Conservation (phyloP, 2,797 vertebrate genomes). For the Periparus ater region DNA sequence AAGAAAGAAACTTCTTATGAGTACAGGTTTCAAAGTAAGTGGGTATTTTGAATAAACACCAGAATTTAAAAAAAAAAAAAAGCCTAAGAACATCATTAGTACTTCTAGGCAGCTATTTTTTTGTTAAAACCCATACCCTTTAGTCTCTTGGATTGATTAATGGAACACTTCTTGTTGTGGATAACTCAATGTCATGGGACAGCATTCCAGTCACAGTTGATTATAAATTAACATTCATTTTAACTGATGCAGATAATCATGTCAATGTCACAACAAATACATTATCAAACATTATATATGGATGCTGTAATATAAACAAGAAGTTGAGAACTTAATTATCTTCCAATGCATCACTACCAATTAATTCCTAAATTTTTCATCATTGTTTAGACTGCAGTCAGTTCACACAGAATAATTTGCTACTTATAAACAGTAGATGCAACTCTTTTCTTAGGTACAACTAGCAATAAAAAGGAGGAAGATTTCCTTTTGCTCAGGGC, state of each 20-base stretch:
- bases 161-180: background rate
- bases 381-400: slow-evolving; percentile 1
- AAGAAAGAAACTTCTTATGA: background rate
- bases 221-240: slow-evolving; percentile 27
- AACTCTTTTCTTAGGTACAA: background rate
- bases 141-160: slow-evolving; percentile 11
- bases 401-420: background rate
- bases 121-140: background rate
- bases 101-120: background rate
- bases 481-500: background rate
- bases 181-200: background rate
- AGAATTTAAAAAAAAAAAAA: background rate
- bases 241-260: slow-evolving; percentile 19
- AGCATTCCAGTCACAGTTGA: background rate
- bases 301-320: slow-evolving; percentile 15
- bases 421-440: background rate
- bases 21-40: background rate
- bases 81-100: background rate
- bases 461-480: background rate
- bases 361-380: slow-evolving; percentile 11
- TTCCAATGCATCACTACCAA: background rate
- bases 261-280: slow-evolving; percentile 25
- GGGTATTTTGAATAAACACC: background rate
- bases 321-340: slow-evolving; percentile 10
- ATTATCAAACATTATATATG: background rate